Evolutionary conservation across 2,113 vertebrate genomes (phyloP), one percentile per base, ranked within the genome.

Genomic region (Pelusios castaneus): DNA sequence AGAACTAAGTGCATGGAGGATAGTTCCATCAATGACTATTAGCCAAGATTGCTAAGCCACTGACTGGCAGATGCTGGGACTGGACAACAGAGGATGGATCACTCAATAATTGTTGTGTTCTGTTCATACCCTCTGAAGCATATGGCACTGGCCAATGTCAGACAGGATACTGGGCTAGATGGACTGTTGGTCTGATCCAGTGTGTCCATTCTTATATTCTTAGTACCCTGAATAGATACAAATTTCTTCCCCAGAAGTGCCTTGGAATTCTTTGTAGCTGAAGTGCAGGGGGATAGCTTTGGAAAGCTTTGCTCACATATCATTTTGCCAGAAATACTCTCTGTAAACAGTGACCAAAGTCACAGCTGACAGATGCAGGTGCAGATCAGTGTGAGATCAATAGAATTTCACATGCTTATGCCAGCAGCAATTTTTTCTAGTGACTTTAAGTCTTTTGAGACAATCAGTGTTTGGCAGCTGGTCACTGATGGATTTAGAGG

Each of bases 301-400:
- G 43, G n/a, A 84, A 89, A 93, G 80, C 4, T 51, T 76, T 49
- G 5, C 47, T 80, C 31, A 84, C 63, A 82, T 51, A 13, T 27
- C 81, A 10, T 21, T 77, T 91, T 90, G 19, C 25, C 14, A 47
- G 19, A 43, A 52, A 19, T 85, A 81, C 85, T 47, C 21, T 4
- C 85, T 79, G 5, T 47, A 83, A 85, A 38, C 14, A 84, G 25
- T 43, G 19, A 24, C 55, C 27, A 85, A 82, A 83, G 3, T 43
- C 67, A 13, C 73, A 67, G 54, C 49, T 6, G 58, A 70, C 34
- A 83, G 49, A 3, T 49, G 79, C 47, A 25, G 38, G 10, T 90
- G 75, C 52, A 38, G 31, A 51, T 56, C 82, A 17, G 80, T 73
- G 60, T 82, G 80, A 96, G 89, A 91, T 79, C 82, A 95, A n/a